Evolutionary conservation across 2,888 invertebrate species (phyloP), one percentile per base, ranked within the genome.

Genomic region (Pachycephus smyrnensis): DNA sequence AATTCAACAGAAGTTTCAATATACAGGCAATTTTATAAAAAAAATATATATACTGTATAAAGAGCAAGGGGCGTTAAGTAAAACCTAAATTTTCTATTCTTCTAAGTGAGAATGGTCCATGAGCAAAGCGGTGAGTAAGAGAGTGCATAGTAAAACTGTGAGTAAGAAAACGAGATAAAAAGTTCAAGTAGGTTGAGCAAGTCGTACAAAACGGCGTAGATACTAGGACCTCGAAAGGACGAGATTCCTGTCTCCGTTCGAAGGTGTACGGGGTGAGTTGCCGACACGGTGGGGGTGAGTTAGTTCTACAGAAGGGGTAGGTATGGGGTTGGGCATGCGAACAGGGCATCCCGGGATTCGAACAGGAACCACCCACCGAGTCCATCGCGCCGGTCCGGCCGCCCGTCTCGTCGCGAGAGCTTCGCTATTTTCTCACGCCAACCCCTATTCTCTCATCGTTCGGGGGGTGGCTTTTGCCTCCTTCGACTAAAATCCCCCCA

Each of bases 261-360:
- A 40, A 71, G 75, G 37, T 37, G 74, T 69, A 76, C 78, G 80
- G 81, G 82, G 82, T 73, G 78, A 83, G 83, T 79, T 84, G 23
- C 9, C 23, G 6, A 23, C 36, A 74, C 33, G 75, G 73, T 77
- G 79, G 84, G 81, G 81, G 81, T 73, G 79, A 83, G 83, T 79
- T 83, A 82, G 86, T 84, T 83, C 83, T 3, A 78, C 80, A 81
- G 81, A 79, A 71, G 82, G 82, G 80, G 79, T 81, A 81, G 82
- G 84, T 84, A 85, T 84, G 82, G 88, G 90, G 90, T 90, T 89
- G 91, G 91, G 90, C 90, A 86, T 88, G 93, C 93, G 94, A 94
- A 94, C 92, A 92, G 93, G 93, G 93, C 93, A 93, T 93, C 93
- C 85, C 86, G 86, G 87, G 87, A 88, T 89, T 88, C 86, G 85